Evolutionary conservation across 2,888 invertebrate species (phyloP).

Genomic region (Drosophila melanosoma): DNA sequence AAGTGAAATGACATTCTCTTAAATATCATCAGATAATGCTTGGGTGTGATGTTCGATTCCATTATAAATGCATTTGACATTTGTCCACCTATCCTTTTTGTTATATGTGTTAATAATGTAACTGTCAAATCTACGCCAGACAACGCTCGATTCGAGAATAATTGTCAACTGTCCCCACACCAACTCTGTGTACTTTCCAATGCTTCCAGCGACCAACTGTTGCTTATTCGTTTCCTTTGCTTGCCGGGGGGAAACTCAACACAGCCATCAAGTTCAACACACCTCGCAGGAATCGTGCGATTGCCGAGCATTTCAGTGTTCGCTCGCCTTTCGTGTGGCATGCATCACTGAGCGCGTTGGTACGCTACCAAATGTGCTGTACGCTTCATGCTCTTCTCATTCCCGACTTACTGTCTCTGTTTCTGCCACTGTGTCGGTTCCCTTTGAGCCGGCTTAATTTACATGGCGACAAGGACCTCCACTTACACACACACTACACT

Average conservation of each 20-base stretch:
- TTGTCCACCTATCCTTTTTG: not conserved
- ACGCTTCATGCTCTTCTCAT: not conserved
- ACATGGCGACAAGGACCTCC: slow-evolving; percentile 27
- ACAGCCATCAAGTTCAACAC: slow-evolving; percentile 30
- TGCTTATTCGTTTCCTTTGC: slow-evolving; percentile 30
- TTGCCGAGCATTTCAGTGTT: slow-evolving; percentile 13
- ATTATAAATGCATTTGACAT: slow-evolving; percentile 4
- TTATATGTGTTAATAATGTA: not conserved
- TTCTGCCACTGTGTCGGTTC: not conserved
- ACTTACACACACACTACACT: not conserved
- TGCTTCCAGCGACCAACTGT: slow-evolving; percentile 60
- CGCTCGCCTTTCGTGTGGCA: slow-evolving; percentile 2
- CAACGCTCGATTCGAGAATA: slow-evolving; percentile 7
- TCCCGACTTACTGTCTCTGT: not conserved
- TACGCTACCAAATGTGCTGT: not conserved
- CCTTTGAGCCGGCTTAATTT: slow-evolving; percentile 38
- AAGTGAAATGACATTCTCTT: not conserved
- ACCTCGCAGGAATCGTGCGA: slow-evolving; percentile 10
- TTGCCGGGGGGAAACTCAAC: slow-evolving; percentile 27
- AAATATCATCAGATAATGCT: not conserved
- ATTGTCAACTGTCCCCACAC: slow-evolving; percentile 1
- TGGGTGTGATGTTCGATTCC: not conserved
- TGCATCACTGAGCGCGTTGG: not conserved
- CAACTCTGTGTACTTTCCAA: slow-evolving; percentile 36
- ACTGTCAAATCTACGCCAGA: slow-evolving; percentile 2